phyloP scores from a whole-genome alignment of 2,888 invertebrate species.

The Linyphia triangularis region DNA sequence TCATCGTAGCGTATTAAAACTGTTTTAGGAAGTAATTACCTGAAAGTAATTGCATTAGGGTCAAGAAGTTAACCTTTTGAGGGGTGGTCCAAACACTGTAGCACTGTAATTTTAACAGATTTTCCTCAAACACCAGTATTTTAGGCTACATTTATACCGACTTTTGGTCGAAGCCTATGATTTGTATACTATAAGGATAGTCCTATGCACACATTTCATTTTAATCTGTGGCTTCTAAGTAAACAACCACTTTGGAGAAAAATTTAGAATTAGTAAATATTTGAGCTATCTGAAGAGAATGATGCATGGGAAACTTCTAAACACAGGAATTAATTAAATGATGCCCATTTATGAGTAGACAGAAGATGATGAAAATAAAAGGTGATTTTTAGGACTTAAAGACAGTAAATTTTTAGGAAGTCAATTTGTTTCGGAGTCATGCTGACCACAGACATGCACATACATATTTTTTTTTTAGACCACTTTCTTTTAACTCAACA shows the following conservation, averaged over 20 bases:
- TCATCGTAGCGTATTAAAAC: slow-evolving; percentile 26
- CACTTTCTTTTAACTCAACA: too few species aligned
- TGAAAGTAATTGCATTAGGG: slow-evolving; percentile 30
- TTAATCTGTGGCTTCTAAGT: not conserved
- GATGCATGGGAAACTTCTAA: too few species aligned
- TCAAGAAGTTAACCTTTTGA: slow-evolving; percentile 13
- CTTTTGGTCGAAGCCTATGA: not conserved
- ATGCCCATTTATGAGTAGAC: too few species aligned
- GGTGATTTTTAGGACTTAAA: too few species aligned
- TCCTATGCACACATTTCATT: not conserved
- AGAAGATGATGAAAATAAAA: too few species aligned
- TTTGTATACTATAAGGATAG: not conserved
- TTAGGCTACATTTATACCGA: not conserved
- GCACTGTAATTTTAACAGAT: not conserved
- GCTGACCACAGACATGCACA: too few species aligned
- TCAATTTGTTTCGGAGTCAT: too few species aligned
- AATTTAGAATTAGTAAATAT: too few species aligned
- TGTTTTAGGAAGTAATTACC: slow-evolving; percentile 49
- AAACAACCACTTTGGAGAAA: not conserved
- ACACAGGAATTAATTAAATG: too few species aligned
- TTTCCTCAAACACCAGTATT: slow-evolving; percentile 20
- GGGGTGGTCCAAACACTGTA: slow-evolving; percentile 19
- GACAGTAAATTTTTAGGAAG: too few species aligned
- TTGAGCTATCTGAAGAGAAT: too few species aligned
- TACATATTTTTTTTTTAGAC: too few species aligned